These are phyloP conservation scores for Pseudococcus viburni DNA, from an alignment of 2,888 invertebrate genomes.

Conservation along the genomic window DNA sequence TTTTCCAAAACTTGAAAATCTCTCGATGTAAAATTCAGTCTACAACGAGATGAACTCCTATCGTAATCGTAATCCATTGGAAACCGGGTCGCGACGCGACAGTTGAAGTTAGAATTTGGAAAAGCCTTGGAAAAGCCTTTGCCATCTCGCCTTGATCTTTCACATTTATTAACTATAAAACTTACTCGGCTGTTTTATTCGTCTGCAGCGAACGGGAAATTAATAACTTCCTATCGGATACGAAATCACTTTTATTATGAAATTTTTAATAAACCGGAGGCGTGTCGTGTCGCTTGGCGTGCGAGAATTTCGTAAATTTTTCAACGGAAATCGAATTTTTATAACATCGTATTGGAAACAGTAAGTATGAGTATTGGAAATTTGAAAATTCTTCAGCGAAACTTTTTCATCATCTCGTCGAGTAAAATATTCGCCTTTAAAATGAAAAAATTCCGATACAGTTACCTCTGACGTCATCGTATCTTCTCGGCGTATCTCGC, in stretches of 20 bases:
- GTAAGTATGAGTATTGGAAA: neutral
- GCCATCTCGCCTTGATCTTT: neutral
- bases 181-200: neutral
- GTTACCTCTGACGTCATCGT: conserved; percentile 8
- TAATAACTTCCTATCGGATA: conserved; percentile 8
- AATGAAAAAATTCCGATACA: neutral
- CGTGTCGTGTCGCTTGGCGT: neutral
- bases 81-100: neutral
- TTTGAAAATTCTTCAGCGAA: neutral
- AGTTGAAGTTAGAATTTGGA: neutral
- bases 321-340: conserved; percentile 23
- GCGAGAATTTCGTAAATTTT: neutral
- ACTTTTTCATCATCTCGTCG: neutral
- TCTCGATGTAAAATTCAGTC: too few relatives aligned
- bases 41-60: neutral
- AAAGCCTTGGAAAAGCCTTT: neutral
- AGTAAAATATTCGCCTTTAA: neutral
- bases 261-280: neutral
- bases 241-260: conserved; percentile 10
- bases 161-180: neutral
- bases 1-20: too few relatives aligned
- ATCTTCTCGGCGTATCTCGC: neutral
- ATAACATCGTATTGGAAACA: neutral
- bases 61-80: neutral
- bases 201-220: neutral